Conservation (phyloP, 23 tunicate species). For the Ciona savignyi region DNA sequence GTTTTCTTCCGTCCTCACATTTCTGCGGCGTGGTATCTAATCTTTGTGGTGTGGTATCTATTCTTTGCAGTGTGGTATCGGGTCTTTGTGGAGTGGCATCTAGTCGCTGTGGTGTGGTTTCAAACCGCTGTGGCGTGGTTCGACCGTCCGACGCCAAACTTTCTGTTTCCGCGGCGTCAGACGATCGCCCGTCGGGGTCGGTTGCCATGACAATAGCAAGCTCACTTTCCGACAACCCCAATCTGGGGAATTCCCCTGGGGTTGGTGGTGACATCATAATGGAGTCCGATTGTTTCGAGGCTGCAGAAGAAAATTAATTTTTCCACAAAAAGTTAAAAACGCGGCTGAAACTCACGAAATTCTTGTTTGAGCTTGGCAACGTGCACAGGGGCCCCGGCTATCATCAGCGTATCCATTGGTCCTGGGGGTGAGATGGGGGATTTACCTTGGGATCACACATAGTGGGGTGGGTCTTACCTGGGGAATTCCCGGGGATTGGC, state of each 20-base stretch:
- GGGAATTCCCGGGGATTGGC: slow-evolving; percentile 11
- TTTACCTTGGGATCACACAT: not conserved
- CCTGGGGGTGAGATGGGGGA: slow-evolving; percentile 4
- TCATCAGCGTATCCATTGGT: not conserved
- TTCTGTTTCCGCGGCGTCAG: not conserved
- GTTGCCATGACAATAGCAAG: slow-evolving; percentile 58
- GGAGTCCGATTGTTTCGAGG: not conserved
- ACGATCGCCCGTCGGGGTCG: slow-evolving; percentile 53
- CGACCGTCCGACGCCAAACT: not conserved
- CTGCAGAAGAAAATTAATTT: not conserved
- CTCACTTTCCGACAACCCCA: slow-evolving; percentile 43
- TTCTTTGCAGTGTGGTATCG: not conserved
- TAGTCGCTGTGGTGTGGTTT: not conserved
- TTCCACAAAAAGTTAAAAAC: not conserved
- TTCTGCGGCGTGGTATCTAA: not conserved
- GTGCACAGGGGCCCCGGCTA: slow-evolving; percentile 22
- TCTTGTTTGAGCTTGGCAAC: slow-evolving; percentile 21
- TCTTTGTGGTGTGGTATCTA: not conserved
- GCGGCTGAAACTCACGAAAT: slow-evolving; percentile 4
- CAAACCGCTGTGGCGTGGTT: too few relatives aligned
- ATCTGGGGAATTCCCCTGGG: not conserved
- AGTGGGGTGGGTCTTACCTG: not conserved
- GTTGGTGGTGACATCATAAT: not conserved
- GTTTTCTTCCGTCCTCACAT: not conserved
- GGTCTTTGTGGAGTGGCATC: not conserved